Conservation (phyloP, 2,113 vertebrate genomes). For the Gadus chalcogrammus region DNA sequence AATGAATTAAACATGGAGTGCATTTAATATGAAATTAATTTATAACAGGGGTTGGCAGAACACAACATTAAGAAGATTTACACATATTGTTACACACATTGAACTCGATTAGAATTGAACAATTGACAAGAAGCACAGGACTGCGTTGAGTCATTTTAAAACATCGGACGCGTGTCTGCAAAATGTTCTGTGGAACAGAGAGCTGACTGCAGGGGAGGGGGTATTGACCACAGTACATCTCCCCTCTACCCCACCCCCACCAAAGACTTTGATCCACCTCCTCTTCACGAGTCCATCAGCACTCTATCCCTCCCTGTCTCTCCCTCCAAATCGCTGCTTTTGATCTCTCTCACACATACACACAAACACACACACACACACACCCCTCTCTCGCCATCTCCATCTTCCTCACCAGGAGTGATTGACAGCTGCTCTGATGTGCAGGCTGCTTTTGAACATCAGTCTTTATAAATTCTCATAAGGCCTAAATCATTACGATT, state of each 20-base stretch:
- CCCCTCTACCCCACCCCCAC: slow-evolving; percentile 72
- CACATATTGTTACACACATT: too few relatives aligned
- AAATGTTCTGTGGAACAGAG: slow-evolving; percentile 73
- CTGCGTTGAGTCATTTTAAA: neutral
- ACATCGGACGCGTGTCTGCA: neutral
- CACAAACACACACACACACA: slow-evolving; percentile 23
- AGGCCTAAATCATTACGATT: slow-evolving; percentile 88
- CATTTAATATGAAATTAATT: too few relatives aligned
- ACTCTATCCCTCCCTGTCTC: slow-evolving; percentile 19
- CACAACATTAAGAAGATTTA: too few relatives aligned
- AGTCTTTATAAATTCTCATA: slow-evolving; percentile 82
- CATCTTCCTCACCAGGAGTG: slow-evolving; percentile 64
- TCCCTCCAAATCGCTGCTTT: slow-evolving; percentile 4
- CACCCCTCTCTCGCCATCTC: slow-evolving; percentile 63
- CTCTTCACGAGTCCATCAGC: slow-evolving; percentile 51
- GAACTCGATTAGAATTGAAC: too few relatives aligned
- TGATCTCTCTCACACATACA: slow-evolving; percentile 6
- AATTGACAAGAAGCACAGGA: too few relatives aligned
- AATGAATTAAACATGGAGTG: too few relatives aligned
- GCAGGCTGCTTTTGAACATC: slow-evolving; percentile 87
- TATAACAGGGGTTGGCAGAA: too few relatives aligned
- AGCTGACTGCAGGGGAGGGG: slow-evolving; percentile 52
- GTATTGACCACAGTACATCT: slow-evolving; percentile 66
- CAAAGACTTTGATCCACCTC: slow-evolving; percentile 71
- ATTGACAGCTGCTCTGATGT: slow-evolving; percentile 93